A percentile compares a stretch with the other conserved stretches of the same genome.
Conservation (phyloP, 1,140 invertebrate species). For the Diorhabda elongata region DNA sequence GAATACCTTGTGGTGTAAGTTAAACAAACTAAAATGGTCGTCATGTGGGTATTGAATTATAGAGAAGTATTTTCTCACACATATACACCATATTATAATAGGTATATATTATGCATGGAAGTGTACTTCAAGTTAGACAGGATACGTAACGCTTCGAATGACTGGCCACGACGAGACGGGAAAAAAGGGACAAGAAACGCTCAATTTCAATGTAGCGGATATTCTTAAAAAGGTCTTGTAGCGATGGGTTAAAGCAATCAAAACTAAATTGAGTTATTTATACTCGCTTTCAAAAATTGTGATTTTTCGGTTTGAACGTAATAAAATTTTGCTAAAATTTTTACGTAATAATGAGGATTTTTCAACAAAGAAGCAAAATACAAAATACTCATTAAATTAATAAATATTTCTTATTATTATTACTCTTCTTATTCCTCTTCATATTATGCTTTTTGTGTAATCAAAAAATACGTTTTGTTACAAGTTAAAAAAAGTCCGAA, state of each 20-base stretch:
- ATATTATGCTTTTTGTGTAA: no score
- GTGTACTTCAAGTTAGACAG: neutral
- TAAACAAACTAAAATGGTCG: neutral
- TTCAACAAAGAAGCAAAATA: no score
- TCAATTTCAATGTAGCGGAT: neutral
- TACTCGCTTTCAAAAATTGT: neutral
- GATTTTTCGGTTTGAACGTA: no score
- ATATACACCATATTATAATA: neutral
- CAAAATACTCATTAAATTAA: no score
- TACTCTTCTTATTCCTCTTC: no score
- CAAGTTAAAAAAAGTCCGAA: no score
- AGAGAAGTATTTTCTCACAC: neutral
- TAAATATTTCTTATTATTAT: no score
- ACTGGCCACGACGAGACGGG: neutral
- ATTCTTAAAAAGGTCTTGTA: neutral
- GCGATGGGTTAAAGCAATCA: neutral
- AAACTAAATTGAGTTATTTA: neutral
- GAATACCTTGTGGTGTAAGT: neutral
- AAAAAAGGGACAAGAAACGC: neutral
- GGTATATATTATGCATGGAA: neutral
- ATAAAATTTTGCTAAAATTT: no score
- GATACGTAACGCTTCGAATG: conserved; percentile 1
- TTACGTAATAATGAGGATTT: no score
- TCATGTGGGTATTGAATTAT: conserved; percentile 1
- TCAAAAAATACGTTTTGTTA: no score